Evolutionary conservation across 1,140 invertebrate species (phyloP).

Genomic region (Ooceraea biroi): DNA sequence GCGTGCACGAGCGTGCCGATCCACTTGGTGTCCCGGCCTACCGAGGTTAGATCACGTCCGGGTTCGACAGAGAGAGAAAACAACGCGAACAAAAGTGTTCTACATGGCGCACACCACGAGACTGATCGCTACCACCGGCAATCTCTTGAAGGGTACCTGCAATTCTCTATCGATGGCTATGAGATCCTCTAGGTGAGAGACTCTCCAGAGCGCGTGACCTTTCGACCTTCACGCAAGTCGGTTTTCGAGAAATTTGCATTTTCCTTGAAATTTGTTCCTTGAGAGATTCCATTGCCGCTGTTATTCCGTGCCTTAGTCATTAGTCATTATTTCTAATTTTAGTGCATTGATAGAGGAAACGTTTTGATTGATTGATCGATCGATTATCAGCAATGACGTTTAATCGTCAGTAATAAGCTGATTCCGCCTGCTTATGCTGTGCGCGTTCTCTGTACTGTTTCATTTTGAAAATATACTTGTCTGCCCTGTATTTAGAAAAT

Average conservation of each 20-base stretch:
- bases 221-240: constrained; percentile 49
- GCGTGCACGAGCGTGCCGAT: not conserved
- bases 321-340: too few species aligned
- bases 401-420: too few species aligned
- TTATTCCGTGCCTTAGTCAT: constrained; percentile 1
- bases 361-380: too few species aligned
- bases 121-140: constrained; percentile 43
- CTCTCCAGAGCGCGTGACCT: constrained; percentile 1
- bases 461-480: too few species aligned
- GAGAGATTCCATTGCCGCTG: not conserved
- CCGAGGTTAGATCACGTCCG: not conserved
- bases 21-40: not conserved
- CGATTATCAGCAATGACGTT: too few species aligned
- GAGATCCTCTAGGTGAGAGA: constrained; percentile 68
- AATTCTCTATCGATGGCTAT: constrained; percentile 55
- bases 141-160: constrained; percentile 66
- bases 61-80: not conserved
- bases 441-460: too few species aligned
- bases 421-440: too few species aligned
- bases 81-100: not conserved
- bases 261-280: not conserved
- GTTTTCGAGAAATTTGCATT: not conserved
- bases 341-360: too few species aligned
- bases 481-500: too few species aligned
- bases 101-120: constrained; percentile 74